Evolutionary conservation across 2,113 vertebrate genomes (phyloP).

Genomic region (Chlamydotis undulata): DNA sequence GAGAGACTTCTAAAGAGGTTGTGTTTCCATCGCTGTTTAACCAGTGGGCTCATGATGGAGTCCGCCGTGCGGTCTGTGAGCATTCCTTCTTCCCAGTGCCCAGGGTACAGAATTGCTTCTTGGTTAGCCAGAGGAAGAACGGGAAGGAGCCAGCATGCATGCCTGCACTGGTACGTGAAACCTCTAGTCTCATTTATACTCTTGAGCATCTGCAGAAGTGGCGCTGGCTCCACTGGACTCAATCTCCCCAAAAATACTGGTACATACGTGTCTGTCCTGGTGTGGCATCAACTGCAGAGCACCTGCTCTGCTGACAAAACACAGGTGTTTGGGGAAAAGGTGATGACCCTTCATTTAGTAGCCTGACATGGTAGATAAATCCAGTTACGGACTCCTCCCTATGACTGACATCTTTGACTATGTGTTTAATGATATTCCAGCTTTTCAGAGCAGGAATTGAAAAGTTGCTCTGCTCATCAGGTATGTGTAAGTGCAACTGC

Average conservation of each 20-base stretch:
- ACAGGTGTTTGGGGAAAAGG: not conserved
- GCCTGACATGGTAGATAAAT: not conserved
- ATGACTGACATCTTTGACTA: not conserved
- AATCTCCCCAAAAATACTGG: not conserved
- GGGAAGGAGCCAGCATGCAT: not conserved
- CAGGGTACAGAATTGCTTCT: not conserved
- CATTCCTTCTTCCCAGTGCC: not conserved
- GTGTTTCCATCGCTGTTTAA: not conserved
- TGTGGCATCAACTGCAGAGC: not conserved
- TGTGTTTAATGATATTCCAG: not conserved
- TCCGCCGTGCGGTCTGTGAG: not conserved
- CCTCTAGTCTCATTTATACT: not conserved
- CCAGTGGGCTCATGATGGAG: not conserved
- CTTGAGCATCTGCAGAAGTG: not conserved
- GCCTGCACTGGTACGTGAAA: fast-evolving
- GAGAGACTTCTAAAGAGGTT: not conserved
- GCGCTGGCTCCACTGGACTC: fast-evolving
- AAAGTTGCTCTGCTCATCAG: not conserved
- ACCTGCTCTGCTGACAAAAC: fast-evolving
- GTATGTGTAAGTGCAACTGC: not conserved
- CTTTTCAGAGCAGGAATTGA: not conserved
- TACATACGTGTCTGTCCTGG: not conserved
- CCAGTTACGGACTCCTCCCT: not conserved
- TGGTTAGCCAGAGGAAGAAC: not conserved
- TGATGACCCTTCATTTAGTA: fast-evolving